phyloP scores from a whole-genome alignment of 2,888 invertebrate species.

The Nesidiocoris tenuis region DNA sequence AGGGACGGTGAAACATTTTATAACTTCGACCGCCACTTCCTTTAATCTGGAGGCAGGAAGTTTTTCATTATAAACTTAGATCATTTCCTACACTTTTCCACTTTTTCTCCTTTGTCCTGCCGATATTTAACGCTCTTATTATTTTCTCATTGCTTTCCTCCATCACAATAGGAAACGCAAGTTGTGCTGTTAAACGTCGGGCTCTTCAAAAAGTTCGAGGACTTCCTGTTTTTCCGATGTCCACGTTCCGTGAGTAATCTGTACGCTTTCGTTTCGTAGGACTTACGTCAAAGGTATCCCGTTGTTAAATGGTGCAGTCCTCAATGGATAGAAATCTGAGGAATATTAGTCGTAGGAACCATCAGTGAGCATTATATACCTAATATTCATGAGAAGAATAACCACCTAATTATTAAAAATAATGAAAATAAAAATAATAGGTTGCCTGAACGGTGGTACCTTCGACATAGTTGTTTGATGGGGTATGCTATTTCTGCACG shows the following conservation, averaged over 20 bases:
- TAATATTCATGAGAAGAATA: no score
- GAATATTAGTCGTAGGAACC: no score
- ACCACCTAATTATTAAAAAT: no score
- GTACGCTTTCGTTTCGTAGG: no score
- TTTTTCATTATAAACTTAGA: neutral
- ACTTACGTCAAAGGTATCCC: no score
- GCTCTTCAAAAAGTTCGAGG: neutral
- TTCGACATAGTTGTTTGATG: no score
- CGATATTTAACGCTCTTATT: neutral
- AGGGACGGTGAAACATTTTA: neutral
- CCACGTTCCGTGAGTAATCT: neutral
- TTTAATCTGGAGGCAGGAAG: neutral
- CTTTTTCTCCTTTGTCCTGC: neutral
- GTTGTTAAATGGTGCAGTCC: no score
- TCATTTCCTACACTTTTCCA: neutral
- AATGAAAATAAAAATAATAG: no score
- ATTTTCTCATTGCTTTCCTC: neutral
- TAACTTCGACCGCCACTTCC: neutral
- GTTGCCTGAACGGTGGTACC: no score
- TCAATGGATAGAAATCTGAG: no score
- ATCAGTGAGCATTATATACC: no score
- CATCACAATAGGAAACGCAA: neutral
- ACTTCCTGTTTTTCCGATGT: neutral
- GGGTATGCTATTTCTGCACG: neutral
- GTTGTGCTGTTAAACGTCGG: neutral